Evolutionary conservation across 2,113 vertebrate genomes (phyloP).

Genomic region (Chelonoidis abingdonii): DNA sequence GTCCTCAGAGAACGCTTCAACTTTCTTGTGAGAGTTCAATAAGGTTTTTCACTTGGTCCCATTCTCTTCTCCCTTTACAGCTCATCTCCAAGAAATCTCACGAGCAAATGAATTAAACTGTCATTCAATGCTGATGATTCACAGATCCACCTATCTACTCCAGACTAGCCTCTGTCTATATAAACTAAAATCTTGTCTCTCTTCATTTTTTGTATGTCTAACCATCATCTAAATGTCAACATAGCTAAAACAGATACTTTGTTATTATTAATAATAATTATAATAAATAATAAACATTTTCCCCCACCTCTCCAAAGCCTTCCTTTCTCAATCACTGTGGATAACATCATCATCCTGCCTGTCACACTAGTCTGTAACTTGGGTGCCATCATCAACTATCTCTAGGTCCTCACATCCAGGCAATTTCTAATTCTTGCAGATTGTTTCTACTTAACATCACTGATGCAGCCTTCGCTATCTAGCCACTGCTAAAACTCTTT

Average conservation of each 20-base stretch:
- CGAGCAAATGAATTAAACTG: not conserved
- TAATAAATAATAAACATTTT: too few relatives aligned
- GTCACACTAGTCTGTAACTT: not conserved
- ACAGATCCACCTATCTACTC: not conserved
- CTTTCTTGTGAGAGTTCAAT: not conserved
- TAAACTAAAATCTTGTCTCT: not conserved
- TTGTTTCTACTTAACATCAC: not conserved
- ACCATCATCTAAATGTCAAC: not conserved
- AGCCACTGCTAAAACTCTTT: not conserved
- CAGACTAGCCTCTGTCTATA: too few relatives aligned
- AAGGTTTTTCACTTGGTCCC: not conserved
- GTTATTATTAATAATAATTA: too few relatives aligned
- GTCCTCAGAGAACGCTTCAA: not conserved
- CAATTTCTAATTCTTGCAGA: not conserved
- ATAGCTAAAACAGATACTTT: not conserved
- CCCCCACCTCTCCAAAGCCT: not conserved
- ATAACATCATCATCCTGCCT: not conserved
- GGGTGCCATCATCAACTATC: not conserved
- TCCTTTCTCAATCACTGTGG: not conserved
- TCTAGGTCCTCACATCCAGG: not conserved
- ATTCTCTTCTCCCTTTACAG: not conserved
- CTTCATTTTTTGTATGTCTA: not conserved
- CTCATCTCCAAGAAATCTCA: not conserved
- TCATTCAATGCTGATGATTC: not conserved
- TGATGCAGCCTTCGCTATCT: not conserved